These are phyloP conservation scores for Leptarthrus brevirostris DNA, from an alignment of 2,888 invertebrate species.

Conservation along the genomic window DNA sequence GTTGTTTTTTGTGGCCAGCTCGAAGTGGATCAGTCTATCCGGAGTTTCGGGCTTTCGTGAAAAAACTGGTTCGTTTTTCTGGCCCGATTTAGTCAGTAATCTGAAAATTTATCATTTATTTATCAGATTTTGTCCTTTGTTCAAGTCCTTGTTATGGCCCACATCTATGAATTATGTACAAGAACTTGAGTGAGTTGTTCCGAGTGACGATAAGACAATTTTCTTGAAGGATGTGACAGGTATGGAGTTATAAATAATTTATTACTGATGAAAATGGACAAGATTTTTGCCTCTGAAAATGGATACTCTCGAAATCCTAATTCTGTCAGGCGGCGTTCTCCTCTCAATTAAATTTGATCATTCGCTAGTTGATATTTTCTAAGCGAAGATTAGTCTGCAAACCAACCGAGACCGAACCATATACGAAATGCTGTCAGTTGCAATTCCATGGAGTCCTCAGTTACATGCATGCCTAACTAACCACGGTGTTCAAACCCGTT, in stretches of 20 bases:
- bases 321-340: constrained; percentile 5
- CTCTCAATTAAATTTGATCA: constrained; percentile 23
- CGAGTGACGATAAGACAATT: constrained; percentile 43
- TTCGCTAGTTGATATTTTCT: not conserved
- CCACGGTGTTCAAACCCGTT: not conserved
- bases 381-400: no score
- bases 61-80: constrained; percentile 10
- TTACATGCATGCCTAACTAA: not conserved
- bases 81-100: not conserved
- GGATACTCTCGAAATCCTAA: not conserved
- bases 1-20: constrained; percentile 8
- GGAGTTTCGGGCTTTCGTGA: not conserved
- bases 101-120: constrained; percentile 16
- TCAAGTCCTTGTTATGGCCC: constrained; percentile 1
- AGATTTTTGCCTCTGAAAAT: not conserved
- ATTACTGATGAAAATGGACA: constrained; percentile 13
- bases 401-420: not conserved
- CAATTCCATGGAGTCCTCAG: not conserved
- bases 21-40: constrained; percentile 6
- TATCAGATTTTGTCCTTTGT: constrained; percentile 36
- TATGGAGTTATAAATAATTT: constrained; percentile 24
- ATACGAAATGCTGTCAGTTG: not conserved
- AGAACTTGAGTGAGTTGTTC: constrained; percentile 28
- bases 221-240: constrained; percentile 40
- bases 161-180: constrained; percentile 42